These are phyloP conservation scores for Aphelenchoides fujianensis DNA, from an alignment of 1,140 invertebrate species.

Conservation along the genomic window DNA sequence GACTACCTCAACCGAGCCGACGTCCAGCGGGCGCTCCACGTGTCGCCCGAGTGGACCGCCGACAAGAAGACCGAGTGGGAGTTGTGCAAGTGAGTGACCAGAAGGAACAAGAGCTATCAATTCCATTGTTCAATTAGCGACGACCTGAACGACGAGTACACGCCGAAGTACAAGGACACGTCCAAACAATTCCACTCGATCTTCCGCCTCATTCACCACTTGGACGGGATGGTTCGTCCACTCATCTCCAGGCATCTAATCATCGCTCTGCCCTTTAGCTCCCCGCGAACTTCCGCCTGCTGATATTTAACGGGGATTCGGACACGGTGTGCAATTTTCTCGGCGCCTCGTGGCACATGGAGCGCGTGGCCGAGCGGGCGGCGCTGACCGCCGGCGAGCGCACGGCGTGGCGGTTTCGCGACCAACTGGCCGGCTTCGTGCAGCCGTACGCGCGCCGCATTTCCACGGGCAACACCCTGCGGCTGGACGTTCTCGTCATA, in stretches of 20 bases:
- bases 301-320: slow-evolving; percentile 30
- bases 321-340: slow-evolving; percentile 34
- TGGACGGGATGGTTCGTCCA: background rate
- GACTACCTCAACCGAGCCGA: slow-evolving; percentile 18
- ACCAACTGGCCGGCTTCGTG: slow-evolving; percentile 28
- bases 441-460: slow-evolving; percentile 20
- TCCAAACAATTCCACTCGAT: slow-evolving; percentile 19
- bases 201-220: slow-evolving; percentile 13
- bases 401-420: slow-evolving; percentile 18
- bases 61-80: slow-evolving; percentile 14
- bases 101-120: background rate
- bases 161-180: slow-evolving; percentile 22
- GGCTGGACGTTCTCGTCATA: slow-evolving; percentile 28
- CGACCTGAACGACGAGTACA: slow-evolving; percentile 25
- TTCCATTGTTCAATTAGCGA: slow-evolving; percentile 17
- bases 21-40: slow-evolving; percentile 23
- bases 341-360: slow-evolving; percentile 33
- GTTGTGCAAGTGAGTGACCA: slow-evolving; percentile 2
- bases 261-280: slow-evolving; percentile 16
- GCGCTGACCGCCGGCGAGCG: slow-evolving; percentile 17
- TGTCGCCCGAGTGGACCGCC: slow-evolving; percentile 17
- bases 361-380: slow-evolving; percentile 18
- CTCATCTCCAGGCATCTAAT: no score
- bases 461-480: background rate
- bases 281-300: slow-evolving; percentile 29